These are phyloP conservation scores for Epistrophella euchroma DNA, from an alignment of 2,888 invertebrate species.

Conservation along the genomic window DNA sequence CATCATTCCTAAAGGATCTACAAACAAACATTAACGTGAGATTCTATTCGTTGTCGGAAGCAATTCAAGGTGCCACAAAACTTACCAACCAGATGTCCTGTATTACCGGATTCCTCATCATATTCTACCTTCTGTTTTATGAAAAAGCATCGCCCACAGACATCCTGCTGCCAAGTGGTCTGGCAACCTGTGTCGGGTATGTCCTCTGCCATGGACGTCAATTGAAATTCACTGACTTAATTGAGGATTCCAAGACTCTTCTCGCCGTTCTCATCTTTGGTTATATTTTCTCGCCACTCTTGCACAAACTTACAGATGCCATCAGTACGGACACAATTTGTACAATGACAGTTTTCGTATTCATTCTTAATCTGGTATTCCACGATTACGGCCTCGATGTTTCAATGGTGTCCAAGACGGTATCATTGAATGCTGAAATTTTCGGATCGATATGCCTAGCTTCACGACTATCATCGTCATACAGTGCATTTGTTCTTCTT, in stretches of 20 bases:
- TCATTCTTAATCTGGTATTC: constrained; percentile 94
- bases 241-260: constrained; percentile 90
- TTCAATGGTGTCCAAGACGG: constrained; percentile 94
- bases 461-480: constrained; percentile 93
- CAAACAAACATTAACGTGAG: constrained; percentile 92
- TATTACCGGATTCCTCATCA: constrained; percentile 89
- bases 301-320: constrained; percentile 97
- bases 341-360: constrained; percentile 94
- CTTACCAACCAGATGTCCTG: constrained; percentile 92
- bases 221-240: constrained; percentile 79
- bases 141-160: constrained; percentile 87
- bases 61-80: constrained; percentile 90
- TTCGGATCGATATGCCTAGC: constrained; percentile 98
- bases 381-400: constrained; percentile 95
- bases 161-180: constrained; percentile 86
- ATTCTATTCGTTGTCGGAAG: constrained; percentile 89
- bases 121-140: constrained; percentile 90
- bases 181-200: constrained; percentile 87
- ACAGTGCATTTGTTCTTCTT: constrained; percentile 95
- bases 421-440: constrained; percentile 97
- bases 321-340: constrained; percentile 99
- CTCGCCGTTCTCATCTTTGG: constrained; percentile 93
- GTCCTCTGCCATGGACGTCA: constrained; percentile 84
- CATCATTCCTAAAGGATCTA: constrained; percentile 92
- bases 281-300: constrained; percentile 94